phyloP scores from a whole-genome alignment of 1,140 invertebrate species.

The Sitobion miscanthi region DNA sequence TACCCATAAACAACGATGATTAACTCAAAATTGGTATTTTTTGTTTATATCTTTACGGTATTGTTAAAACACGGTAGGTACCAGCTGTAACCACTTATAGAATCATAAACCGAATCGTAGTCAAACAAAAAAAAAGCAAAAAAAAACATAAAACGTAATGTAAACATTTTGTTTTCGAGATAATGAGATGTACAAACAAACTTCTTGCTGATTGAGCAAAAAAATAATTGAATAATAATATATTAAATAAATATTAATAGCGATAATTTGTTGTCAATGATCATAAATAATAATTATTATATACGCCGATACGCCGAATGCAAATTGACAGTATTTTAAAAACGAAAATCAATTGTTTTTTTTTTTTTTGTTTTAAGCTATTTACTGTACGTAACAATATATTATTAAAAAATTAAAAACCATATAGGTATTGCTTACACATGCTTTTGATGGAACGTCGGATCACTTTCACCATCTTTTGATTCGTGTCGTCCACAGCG shows the following conservation, averaged over 20 bases:
- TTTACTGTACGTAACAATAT: not conserved
- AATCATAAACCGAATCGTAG: not conserved
- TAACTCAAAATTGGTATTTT: not conserved
- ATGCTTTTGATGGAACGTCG: not conserved
- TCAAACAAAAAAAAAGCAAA: not conserved
- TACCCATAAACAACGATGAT: not conserved
- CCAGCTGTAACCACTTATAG: not conserved
- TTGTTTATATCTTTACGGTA: not conserved
- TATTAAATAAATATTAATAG: not conserved
- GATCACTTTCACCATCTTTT: slow-evolving; percentile 27
- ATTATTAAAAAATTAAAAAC: not conserved
- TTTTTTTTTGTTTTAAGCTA: not conserved
- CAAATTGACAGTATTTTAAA: not conserved
- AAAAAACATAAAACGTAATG: not conserved
- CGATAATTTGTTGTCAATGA: not conserved
- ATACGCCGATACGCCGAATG: not conserved
- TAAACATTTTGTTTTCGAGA: not conserved
- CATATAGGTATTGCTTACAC: not conserved
- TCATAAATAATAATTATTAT: not conserved
- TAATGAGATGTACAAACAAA: not conserved
- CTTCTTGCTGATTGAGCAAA: not conserved
- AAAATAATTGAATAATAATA: not conserved
- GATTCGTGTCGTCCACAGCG: not conserved
- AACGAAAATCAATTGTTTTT: not conserved
- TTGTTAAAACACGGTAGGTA: not conserved